Percentiles rank a stretch among this genome's conserved stretches.
Evolutionary conservation across 2,113 vertebrate genomes (phyloP).

Genomic region (Urocynchramus pylzowi): DNA sequence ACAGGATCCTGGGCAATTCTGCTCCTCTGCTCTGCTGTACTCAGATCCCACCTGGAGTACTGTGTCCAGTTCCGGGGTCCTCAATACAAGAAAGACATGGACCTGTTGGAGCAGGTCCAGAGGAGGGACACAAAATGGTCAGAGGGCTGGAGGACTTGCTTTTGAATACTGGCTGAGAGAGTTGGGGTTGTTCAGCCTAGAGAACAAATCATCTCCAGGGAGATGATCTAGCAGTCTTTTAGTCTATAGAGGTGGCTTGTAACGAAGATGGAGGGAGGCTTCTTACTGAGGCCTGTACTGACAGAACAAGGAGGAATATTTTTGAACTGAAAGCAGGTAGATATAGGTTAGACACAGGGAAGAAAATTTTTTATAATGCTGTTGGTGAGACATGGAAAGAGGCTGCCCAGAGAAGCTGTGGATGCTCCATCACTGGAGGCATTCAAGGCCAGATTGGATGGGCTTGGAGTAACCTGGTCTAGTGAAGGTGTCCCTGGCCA

Average conservation of each 20-base stretch:
- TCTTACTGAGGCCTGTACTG: not conserved
- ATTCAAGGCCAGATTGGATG: not conserved
- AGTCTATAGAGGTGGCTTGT: not conserved
- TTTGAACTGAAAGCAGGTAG: not conserved
- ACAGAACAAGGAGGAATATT: not conserved
- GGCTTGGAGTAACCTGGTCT: not conserved
- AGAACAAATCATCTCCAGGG: not conserved
- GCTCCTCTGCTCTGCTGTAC: fast-evolving
- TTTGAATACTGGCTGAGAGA: not conserved
- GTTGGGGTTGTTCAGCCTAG: not conserved
- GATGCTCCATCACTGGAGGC: not conserved
- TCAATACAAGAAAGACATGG: not conserved
- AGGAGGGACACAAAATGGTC: not conserved
- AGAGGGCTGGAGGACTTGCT: not conserved
- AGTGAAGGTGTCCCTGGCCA: not conserved
- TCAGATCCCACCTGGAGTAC: not conserved
- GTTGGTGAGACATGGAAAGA: not conserved
- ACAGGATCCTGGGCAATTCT: not conserved
- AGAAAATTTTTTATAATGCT: not conserved
- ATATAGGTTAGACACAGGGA: not conserved
- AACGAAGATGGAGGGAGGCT: not conserved
- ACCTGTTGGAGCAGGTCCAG: not conserved
- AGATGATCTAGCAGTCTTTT: not conserved
- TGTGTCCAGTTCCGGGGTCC: not conserved
- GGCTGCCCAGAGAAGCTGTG: not conserved